These are phyloP conservation scores for Oscheius sp. DNA, from an alignment of 2,888 invertebrate genomes.

Conservation along the genomic window DNA sequence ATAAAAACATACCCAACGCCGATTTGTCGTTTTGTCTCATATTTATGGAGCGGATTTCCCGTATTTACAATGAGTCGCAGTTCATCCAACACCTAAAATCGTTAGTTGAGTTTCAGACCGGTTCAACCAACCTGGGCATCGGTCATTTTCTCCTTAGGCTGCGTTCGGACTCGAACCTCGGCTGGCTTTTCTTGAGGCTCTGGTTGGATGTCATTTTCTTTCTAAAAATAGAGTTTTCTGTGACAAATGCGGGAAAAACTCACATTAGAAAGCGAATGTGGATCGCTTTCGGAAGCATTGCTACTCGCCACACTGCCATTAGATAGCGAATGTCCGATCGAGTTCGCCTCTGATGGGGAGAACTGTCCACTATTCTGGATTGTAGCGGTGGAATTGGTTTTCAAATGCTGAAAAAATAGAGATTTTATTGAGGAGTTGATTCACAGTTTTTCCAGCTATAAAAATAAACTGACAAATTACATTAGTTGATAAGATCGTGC, in stretches of 20 bases:
- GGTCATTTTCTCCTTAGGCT: conserved; percentile 51
- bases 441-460: no score
- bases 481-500: no score
- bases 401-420: conserved; percentile 40
- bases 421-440: not conserved
- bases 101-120: not conserved
- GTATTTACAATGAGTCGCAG: conserved; percentile 70
- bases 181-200: conserved; percentile 27
- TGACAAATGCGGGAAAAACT: conserved; percentile 5
- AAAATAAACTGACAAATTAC: no score
- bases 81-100: conserved; percentile 54
- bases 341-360: conserved; percentile 24
- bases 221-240: conserved; percentile 37
- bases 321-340: conserved; percentile 52
- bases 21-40: conserved; percentile 83
- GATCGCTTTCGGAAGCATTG: conserved; percentile 50
- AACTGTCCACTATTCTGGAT: conserved; percentile 6
- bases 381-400: conserved; percentile 28
- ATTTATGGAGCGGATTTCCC: conserved; percentile 83
- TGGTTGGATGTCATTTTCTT: conserved; percentile 43
- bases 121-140: conserved; percentile 42
- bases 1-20: conserved; percentile 79
- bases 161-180: conserved; percentile 49
- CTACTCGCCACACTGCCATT: conserved; percentile 52
- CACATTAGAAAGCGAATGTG: conserved; percentile 47